Evolutionary conservation across 2,113 vertebrate species (phyloP), one percentile per base, ranked within the genome.

Genomic region (Puffinus mauretanicus): DNA sequence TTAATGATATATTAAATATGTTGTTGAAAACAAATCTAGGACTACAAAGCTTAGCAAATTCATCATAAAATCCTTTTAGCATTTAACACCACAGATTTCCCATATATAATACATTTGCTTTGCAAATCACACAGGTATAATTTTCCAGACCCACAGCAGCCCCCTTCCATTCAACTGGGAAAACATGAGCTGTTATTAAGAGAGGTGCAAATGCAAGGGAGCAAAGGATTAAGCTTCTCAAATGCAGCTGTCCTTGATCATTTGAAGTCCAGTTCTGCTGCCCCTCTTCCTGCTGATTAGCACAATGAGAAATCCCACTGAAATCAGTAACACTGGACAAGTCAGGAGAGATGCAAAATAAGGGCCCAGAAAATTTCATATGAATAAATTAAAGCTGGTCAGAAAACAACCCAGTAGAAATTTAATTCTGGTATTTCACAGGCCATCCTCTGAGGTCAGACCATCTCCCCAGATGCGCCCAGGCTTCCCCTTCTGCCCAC

Each of bases 181-280:
- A 95, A 88, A 85, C 36, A 85, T 6, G 10, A 94, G 87, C 62
- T 94, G 70, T 91, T 93, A 88, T 58, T 80, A 82, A 77, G 78
- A 97, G 67, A 95, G 78, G 82, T 95, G 87, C 87, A 96, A 86
- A 77, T 77, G 71, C 80, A 96, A 94, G 58, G 88, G 58, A 94
- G 89, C 84, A 95, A 95, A 93, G 70, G 65, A 54, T 79, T 84
- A 97, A 92, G 75, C 93, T 91, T 95, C 86, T 92, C 69, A 94
- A 95, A 86, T 42, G 84, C 51, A 87, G 93, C 67, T 94, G 89
- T 89, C 81, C 94, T 94, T 65, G 86, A 95, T 82, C 86, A 95
- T 21, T 13, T 95, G 91, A 86, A 89, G 83, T 87, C 78, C 95
- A 93, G 70, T 85, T 89, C 86, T 96, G 91, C 94, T 86, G 86